phyloP scores from a whole-genome alignment of 2,797 vertebrate genomes.

The Catostomus latipinnis region DNA sequence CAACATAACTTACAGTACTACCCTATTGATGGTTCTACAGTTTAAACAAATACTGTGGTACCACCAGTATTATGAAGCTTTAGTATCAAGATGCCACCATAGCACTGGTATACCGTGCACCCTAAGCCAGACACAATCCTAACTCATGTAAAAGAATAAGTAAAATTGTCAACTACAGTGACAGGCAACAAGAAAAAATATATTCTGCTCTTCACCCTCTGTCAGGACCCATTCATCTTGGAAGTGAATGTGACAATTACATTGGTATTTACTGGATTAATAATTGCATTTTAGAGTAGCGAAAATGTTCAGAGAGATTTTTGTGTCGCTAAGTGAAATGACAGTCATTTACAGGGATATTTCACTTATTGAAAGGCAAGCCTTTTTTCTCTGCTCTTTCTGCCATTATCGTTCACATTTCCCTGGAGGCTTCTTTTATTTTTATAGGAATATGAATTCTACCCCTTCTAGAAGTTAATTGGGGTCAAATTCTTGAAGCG shows the following conservation, averaged over 20 bases:
- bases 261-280: slow-evolving; percentile 68
- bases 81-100: no score
- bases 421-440: slow-evolving; percentile 47
- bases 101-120: no score
- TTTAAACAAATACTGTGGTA: no score
- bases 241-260: slow-evolving; percentile 57
- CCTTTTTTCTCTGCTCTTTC: slow-evolving; percentile 49
- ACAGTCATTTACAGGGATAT: slow-evolving; percentile 56
- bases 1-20: no score
- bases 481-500: slow-evolving; percentile 56
- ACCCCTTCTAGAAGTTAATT: slow-evolving; percentile 63
- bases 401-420: slow-evolving; percentile 53
- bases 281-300: slow-evolving; percentile 59
- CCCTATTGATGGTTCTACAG: no score
- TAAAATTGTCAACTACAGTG: slow-evolving; percentile 3
- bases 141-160: not conserved
- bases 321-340: slow-evolving; percentile 54
- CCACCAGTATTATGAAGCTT: no score
- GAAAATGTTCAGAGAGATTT: slow-evolving; percentile 46
- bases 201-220: slow-evolving; percentile 24
- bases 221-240: slow-evolving; percentile 38
- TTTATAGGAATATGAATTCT: slow-evolving; percentile 62
- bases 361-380: slow-evolving; percentile 36
- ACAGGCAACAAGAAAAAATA: slow-evolving; percentile 31
- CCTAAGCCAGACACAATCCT: no score